Percentiles rank a stretch among this genome's conserved stretches.
These are phyloP conservation scores for Ascidia mentula DNA, from an alignment of 23 tunicate species.

Conservation along the genomic window DNA sequence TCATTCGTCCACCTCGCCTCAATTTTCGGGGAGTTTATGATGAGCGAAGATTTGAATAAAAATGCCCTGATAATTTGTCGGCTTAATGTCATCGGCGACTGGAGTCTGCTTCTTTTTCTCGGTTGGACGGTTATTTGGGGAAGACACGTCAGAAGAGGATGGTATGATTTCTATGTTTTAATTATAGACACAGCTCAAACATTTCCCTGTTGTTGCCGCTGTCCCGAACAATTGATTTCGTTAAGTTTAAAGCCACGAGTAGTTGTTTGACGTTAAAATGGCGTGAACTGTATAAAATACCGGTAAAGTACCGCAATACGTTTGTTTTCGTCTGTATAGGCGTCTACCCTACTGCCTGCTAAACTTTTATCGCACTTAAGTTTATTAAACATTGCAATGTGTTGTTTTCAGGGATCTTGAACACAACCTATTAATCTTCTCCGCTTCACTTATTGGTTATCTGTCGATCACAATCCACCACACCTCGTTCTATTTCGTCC, in stretches of 20 bases:
- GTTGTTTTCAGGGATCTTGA: constrained; percentile 55
- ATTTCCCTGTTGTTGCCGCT: no score
- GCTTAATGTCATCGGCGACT: constrained; percentile 42
- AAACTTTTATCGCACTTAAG: no score
- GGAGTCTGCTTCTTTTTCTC: constrained; percentile 65
- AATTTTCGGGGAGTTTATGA: not conserved
- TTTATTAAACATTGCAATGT: no score
- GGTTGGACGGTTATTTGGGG: constrained; percentile 74
- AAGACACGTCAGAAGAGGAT: constrained; percentile 76
- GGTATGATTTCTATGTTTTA: no score
- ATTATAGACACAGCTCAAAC: no score
- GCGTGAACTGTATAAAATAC: no score
- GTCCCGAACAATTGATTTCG: no score
- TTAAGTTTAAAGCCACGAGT: no score
- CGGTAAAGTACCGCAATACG: no score
- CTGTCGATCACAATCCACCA: constrained; percentile 39
- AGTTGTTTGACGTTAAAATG: no score
- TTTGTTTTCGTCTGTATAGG: no score
- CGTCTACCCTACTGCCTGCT: no score
- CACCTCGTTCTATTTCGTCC: constrained; percentile 48
- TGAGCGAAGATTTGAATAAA: not conserved
- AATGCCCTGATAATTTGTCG: constrained; percentile 18
- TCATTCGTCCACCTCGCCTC: constrained; percentile 40
- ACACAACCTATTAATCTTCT: constrained; percentile 16
- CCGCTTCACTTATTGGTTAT: constrained; percentile 17